A percentile compares a stretch with the other conserved stretches of the same genome.
Evolutionary conservation across 2,797 vertebrate species (phyloP).

Genomic region (Peromyscus melanophrys): DNA sequence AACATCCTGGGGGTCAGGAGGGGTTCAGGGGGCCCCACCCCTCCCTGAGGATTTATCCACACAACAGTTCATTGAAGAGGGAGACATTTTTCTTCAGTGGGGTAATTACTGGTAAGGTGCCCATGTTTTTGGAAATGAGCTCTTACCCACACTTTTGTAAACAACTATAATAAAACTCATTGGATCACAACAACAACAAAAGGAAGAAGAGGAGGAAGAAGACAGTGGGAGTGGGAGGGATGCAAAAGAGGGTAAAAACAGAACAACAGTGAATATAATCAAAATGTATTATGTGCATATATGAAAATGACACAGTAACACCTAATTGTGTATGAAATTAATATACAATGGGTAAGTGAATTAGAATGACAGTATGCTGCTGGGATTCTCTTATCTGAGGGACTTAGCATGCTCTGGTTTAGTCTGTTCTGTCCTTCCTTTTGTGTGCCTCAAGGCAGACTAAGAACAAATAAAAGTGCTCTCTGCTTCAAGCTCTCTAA

Average conservation of each 20-base stretch:
- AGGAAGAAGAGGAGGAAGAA: no score
- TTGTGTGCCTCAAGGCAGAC: background rate
- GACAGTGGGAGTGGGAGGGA: background rate
- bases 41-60: background rate
- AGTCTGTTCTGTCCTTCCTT: background rate
- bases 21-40: background rate
- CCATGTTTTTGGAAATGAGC: background rate
- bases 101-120: background rate
- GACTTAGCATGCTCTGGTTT: background rate
- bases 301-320: background rate
- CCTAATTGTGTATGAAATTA: background rate
- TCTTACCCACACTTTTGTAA: background rate
- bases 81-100: background rate
- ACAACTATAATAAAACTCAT: background rate
- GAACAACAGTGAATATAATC: background rate
- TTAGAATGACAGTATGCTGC: background rate
- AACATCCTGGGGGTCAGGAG: background rate
- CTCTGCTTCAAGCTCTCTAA: background rate
- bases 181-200: background rate
- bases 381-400: background rate
- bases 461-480: slow-evolving; percentile 43
- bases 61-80: background rate
- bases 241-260: background rate
- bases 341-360: background rate
- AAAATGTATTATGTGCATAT: background rate